Percentiles rank a stretch among this genome's conserved stretches.
These are phyloP conservation scores for Prionailurus bengalensis DNA, from an alignment of 2,113 vertebrate species.

Conservation along the genomic window DNA sequence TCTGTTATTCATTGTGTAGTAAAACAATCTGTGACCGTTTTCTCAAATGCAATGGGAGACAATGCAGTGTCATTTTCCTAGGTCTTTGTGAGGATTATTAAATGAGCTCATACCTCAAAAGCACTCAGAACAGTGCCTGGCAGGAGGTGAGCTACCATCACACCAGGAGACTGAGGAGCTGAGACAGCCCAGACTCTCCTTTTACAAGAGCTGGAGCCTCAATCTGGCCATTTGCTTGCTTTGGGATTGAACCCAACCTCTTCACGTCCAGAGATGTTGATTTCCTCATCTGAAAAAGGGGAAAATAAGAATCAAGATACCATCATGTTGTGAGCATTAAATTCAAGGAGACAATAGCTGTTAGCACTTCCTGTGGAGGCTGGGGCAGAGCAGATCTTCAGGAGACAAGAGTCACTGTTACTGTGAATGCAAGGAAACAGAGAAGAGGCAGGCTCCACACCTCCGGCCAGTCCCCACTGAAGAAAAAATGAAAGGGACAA, in stretches of 20 bases:
- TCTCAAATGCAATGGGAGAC: neutral
- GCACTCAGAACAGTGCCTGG: neutral
- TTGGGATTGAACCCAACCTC: neutral
- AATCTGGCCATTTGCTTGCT: neutral
- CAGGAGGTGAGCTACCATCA: neutral
- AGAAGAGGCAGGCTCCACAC: fast-evolving
- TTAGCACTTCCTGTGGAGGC: neutral
- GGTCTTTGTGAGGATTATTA: neutral
- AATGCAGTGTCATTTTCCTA: fast-evolving
- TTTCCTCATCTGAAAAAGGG: neutral
- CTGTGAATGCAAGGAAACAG: neutral
- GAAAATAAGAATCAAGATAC: neutral
- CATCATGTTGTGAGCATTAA: neutral
- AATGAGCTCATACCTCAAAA: neutral
- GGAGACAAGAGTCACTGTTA: neutral
- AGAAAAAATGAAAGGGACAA: neutral
- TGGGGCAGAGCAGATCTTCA: neutral
- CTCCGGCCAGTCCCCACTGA: neutral
- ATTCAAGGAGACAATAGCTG: neutral
- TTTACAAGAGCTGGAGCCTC: neutral
- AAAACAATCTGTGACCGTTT: neutral
- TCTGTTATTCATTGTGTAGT: neutral
- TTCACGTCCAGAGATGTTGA: neutral
- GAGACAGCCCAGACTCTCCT: neutral
- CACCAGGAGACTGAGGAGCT: fast-evolving